Evolutionary conservation across 2,888 invertebrate genomes (phyloP).

Genomic region (Drosophila borborema): DNA sequence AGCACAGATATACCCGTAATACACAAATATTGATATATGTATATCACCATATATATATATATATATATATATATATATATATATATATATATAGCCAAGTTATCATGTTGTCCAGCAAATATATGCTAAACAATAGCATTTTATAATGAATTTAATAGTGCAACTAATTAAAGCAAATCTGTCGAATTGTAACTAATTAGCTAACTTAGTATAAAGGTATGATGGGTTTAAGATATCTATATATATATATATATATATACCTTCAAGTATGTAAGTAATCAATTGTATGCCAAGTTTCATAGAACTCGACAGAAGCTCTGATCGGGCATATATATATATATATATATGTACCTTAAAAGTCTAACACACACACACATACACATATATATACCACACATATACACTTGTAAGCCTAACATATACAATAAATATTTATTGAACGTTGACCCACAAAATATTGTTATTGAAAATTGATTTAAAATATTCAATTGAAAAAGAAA

Average conservation of each 20-base stretch:
- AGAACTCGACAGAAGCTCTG: background rate
- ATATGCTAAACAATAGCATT: slow-evolving; percentile 33
- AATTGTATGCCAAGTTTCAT: slow-evolving; percentile 13
- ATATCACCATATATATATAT: slow-evolving; percentile 20
- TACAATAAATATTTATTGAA: slow-evolving; percentile 81
- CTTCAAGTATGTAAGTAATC: slow-evolving; percentile 11
- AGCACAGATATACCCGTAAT: slow-evolving; percentile 28
- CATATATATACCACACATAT: slow-evolving; percentile 37
- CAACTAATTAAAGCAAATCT: slow-evolving; percentile 20
- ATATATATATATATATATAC: background rate
- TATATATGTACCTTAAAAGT: slow-evolving; percentile 5
- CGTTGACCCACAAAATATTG: slow-evolving; percentile 68
- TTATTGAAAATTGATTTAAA: slow-evolving; percentile 67
- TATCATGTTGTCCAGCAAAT: slow-evolving; percentile 31
- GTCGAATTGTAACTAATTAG: slow-evolving; percentile 13
- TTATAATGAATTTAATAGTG: slow-evolving; percentile 43
- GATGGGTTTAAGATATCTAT: slow-evolving; percentile 21
- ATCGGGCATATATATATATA: slow-evolving; percentile 2
- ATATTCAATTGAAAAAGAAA: slow-evolving; percentile 34
- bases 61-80: slow-evolving; percentile 28
- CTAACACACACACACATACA: slow-evolving; percentile 4
- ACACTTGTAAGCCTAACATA: slow-evolving; percentile 48
- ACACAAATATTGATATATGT: slow-evolving; percentile 10
- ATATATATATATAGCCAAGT: slow-evolving; percentile 48
- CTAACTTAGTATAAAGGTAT: slow-evolving; percentile 14